Evolutionary conservation across 1,140 invertebrate species (phyloP).

Genomic region (Drosophila subpulchrella): DNA sequence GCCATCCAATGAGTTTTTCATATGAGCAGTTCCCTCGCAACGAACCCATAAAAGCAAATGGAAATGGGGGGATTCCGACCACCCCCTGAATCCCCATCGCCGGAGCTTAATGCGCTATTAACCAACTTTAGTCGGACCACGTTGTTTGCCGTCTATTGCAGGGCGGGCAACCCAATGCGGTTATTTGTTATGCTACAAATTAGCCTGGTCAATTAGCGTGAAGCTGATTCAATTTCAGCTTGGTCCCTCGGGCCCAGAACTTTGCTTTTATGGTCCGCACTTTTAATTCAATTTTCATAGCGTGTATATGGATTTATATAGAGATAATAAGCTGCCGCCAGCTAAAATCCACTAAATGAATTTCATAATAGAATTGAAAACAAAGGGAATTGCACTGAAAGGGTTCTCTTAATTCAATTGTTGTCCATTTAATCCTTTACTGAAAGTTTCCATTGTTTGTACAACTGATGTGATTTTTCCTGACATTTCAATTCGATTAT

Average conservation of each 20-base stretch:
- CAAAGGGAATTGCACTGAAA: conserved; percentile 30
- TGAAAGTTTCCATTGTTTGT: not conserved
- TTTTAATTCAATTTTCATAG: conserved; percentile 63
- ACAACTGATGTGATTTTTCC: not conserved
- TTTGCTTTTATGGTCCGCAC: conserved; percentile 31
- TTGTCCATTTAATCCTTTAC: not conserved
- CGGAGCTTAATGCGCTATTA: conserved; percentile 57
- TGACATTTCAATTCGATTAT: not conserved
- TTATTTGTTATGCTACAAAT: conserved; percentile 73
- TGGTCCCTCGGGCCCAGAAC: conserved; percentile 6
- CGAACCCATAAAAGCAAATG: conserved; percentile 49
- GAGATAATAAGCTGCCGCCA: conserved; percentile 22
- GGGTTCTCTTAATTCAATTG: conserved; percentile 22
- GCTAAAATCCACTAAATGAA: conserved; percentile 57
- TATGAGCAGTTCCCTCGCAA: conserved; percentile 29
- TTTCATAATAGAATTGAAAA: conserved; percentile 28
- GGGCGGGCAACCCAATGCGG: conserved; percentile 29
- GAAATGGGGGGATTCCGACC: not conserved
- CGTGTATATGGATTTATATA: conserved; percentile 29
- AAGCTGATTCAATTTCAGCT: conserved; percentile 62
- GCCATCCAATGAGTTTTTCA: conserved; percentile 23
- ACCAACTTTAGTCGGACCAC: conserved; percentile 51
- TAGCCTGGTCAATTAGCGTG: conserved; percentile 67
- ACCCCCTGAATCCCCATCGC: not conserved
- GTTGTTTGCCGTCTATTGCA: conserved; percentile 13